Conservation (phyloP, 2,113 vertebrate species). For the Zosterops lateralis region DNA sequence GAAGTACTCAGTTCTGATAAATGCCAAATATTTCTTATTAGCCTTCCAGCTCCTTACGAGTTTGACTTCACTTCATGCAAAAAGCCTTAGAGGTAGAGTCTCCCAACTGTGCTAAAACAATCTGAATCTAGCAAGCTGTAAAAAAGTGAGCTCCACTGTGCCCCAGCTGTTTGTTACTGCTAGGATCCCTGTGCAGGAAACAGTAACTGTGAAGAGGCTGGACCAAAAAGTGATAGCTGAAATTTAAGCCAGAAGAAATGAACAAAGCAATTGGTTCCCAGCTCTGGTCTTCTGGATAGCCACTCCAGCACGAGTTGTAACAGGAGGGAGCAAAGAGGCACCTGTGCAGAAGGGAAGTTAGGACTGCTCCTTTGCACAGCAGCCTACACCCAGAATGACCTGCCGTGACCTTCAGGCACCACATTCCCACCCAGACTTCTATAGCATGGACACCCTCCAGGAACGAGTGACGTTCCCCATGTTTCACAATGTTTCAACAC, state of each 20-base stretch:
- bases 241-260: not conserved
- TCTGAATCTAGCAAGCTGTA: not conserved
- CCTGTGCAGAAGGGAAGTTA: not conserved
- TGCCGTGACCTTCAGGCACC: fast-evolving
- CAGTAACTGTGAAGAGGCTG: not conserved
- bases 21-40: not conserved
- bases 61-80: not conserved
- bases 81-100: not conserved
- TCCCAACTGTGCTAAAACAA: not conserved
- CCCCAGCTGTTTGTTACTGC: not conserved
- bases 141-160: not conserved
- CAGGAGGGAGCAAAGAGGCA: not conserved
- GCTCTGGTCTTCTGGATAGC: not conserved
- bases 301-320: not conserved
- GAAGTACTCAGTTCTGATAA: not conserved
- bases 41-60: not conserved
- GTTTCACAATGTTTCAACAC: not conserved
- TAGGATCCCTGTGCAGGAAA: not conserved
- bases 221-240: not conserved
- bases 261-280: not conserved
- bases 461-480: not conserved
- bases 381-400: not conserved
- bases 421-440: not conserved
- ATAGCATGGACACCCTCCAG: not conserved
- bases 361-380: not conserved